Evolutionary conservation across 92 coral and sea anemone genomes (phyloP).

Genomic region (Epizoanthus illoricatus): DNA sequence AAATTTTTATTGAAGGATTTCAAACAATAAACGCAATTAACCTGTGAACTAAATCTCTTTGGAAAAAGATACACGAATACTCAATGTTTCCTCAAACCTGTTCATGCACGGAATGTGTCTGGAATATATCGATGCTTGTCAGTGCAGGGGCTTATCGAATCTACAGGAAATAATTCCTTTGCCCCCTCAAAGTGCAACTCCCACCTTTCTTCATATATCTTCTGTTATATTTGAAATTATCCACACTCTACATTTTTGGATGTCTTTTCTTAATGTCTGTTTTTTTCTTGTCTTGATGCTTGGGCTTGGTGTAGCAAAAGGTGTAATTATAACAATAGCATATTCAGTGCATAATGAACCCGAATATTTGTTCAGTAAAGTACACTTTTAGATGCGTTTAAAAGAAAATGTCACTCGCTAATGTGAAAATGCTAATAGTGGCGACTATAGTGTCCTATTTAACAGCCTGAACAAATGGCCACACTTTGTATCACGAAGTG

Average conservation of each 20-base stretch:
- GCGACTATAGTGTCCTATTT: constrained; percentile 97
- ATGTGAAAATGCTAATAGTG: constrained; percentile 96
- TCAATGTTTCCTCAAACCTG: constrained; percentile 39
- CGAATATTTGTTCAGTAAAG: constrained; percentile 98
- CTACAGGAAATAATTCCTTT: constrained; percentile 87
- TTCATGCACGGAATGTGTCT: constrained; percentile 66
- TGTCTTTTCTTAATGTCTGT: constrained; percentile 26
- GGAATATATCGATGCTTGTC: constrained; percentile 78
- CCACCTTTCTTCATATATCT: constrained; percentile 73
- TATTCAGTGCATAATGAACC: constrained; percentile 75
- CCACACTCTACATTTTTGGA: constrained; percentile 48
- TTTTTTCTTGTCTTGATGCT: constrained; percentile 13
- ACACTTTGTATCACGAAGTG: constrained; percentile 99
- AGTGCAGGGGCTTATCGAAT: constrained; percentile 71
- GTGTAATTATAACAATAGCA: constrained; percentile 89
- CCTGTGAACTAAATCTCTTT: constrained; percentile 53
- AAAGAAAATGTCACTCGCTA: constrained; percentile 97
- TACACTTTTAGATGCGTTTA: constrained; percentile 94
- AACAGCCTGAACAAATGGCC: constrained; percentile 99
- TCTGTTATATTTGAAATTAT: constrained; percentile 71
- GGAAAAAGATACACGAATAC: constrained; percentile 67
- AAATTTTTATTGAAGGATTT: constrained; percentile 25
- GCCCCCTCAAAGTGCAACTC: constrained; percentile 82
- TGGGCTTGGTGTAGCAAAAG: constrained; percentile 77
- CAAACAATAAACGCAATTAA: constrained; percentile 29